Evolutionary conservation across 2,888 invertebrate genomes (phyloP).

Genomic region (Pecten maximus): DNA sequence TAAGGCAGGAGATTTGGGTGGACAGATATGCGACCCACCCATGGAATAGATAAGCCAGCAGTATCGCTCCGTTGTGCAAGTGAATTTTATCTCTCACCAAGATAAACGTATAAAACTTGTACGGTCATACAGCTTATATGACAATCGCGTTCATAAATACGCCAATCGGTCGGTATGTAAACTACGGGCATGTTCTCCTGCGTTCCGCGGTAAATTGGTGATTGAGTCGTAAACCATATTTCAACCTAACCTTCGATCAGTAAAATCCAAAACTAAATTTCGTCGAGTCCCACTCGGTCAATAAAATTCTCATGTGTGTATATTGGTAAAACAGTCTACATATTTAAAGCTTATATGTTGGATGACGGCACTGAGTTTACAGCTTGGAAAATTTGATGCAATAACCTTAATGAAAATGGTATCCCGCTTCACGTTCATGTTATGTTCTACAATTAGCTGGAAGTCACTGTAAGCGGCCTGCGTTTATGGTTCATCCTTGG

Average conservation of each 20-base stretch:
- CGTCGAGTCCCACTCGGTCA: background rate
- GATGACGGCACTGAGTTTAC: no score
- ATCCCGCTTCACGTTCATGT: no score
- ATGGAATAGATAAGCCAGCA: constrained; percentile 48
- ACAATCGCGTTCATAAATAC: constrained; percentile 22
- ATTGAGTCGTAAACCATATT: background rate
- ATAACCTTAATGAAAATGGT: no score
- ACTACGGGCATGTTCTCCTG: background rate
- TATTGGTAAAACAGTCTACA: no score
- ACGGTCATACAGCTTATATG: constrained; percentile 36
- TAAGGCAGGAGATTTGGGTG: constrained; percentile 52
- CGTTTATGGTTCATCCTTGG: background rate
- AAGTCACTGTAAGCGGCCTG: no score
- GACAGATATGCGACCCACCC: constrained; percentile 56
- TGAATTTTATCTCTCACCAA: constrained; percentile 48
- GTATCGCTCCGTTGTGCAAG: constrained; percentile 50
- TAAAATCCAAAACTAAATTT: background rate
- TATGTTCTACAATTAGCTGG: no score
- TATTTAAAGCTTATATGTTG: background rate
- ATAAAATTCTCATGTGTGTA: background rate
- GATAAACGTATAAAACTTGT: constrained; percentile 53
- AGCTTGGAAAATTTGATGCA: no score
- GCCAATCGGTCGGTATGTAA: constrained; percentile 16
- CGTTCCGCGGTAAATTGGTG: background rate
- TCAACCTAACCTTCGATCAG: background rate